Percentiles rank a stretch among this genome's conserved stretches.
Conservation (phyloP, 2,888 invertebrate genomes). For the Siphlonurus alternatus region DNA sequence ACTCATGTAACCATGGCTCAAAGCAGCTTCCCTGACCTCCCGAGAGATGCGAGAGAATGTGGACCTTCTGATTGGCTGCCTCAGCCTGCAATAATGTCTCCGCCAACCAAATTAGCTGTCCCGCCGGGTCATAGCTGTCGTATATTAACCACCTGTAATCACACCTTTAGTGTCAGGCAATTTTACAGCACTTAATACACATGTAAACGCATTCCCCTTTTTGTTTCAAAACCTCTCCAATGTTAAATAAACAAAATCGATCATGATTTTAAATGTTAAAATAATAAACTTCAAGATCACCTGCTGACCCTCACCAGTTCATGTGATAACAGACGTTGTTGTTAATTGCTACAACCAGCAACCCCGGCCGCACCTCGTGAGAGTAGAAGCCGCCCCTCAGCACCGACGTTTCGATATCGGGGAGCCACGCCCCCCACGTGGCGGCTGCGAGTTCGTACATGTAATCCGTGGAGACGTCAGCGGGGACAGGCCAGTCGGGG, state of each 20-base stretch:
- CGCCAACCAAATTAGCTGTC: conserved; percentile 67
- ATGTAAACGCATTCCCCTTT: no score
- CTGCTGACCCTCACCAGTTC: conserved; percentile 57
- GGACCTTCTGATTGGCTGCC: conserved; percentile 52
- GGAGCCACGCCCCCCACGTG: conserved; percentile 41
- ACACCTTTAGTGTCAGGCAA: no score
- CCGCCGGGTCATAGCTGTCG: conserved; percentile 53
- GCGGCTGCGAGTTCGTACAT: conserved; percentile 50
- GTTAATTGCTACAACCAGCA: conserved; percentile 61
- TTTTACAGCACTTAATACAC: no score
- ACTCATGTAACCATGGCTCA: conserved; percentile 53
- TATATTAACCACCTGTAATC: conserved; percentile 47
- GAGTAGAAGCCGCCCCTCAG: conserved; percentile 63
- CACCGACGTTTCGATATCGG: conserved; percentile 49
- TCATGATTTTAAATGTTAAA: no score
- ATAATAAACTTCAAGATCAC: conserved; percentile 16
- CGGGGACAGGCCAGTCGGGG: background rate
- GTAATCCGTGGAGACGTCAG: conserved; percentile 46
- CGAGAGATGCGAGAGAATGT: conserved; percentile 71
- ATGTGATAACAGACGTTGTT: conserved; percentile 58
- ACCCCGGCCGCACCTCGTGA: conserved; percentile 43
- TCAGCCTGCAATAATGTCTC: conserved; percentile 57
- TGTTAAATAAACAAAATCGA: no score
- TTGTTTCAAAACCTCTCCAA: no score
- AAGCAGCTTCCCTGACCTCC: conserved; percentile 55